Conservation (phyloP, 2,113 vertebrate genomes). For the Malurus melanocephalus region DNA sequence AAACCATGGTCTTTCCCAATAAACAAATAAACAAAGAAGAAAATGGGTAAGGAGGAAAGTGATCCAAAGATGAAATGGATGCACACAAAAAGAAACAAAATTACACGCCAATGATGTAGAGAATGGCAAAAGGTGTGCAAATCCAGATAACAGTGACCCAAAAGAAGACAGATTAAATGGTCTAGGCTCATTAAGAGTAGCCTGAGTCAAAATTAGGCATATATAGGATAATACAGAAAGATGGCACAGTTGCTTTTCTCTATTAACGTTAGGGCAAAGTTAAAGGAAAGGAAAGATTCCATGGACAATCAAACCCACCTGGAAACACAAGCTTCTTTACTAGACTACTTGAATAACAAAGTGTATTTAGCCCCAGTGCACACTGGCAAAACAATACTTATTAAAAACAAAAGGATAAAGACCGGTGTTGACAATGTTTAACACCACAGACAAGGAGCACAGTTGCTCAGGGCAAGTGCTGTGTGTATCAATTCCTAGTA, state of each 20-base stretch:
- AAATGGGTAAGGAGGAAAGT: background rate
- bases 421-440: background rate
- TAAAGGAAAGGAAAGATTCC: background rate
- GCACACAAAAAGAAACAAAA: background rate
- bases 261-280: background rate
- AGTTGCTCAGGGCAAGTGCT: background rate
- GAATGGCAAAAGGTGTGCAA: background rate
- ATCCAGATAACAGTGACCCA: background rate
- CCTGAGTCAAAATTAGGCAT: background rate
- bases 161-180: background rate
- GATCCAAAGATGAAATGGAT: background rate
- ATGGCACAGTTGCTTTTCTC: background rate
- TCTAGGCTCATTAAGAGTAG: background rate
- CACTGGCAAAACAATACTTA: background rate
- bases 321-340: background rate
- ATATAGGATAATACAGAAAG: background rate
- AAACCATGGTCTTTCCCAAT: background rate
- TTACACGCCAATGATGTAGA: background rate
- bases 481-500: background rate
- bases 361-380: background rate
- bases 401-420: background rate
- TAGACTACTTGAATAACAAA: background rate
- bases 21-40: background rate
- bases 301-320: background rate
- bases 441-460: background rate